Percentiles rank a stretch among this genome's conserved stretches.
Conservation (phyloP, 2,113 vertebrate species). For the Brienomyrus brachyistius region DNA sequence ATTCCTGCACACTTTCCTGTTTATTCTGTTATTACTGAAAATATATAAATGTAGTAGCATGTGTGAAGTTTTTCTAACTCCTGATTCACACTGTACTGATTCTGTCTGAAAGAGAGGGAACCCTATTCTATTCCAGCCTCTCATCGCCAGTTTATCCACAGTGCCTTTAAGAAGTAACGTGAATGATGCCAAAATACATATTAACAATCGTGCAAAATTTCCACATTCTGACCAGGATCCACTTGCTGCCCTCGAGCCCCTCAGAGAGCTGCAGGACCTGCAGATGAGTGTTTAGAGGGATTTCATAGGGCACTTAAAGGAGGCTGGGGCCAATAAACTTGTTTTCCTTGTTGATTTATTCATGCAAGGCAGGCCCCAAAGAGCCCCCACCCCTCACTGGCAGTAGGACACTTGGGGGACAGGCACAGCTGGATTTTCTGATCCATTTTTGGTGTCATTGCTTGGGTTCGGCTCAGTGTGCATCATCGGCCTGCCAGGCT, state of each 20-base stretch:
- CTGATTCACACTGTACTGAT: background rate
- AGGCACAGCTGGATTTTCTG: background rate
- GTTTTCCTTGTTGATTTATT: background rate
- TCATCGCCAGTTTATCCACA: background rate
- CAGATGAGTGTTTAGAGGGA: background rate
- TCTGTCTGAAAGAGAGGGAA: background rate
- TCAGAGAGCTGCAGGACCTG: background rate
- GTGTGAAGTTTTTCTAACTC: background rate
- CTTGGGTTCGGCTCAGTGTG: background rate
- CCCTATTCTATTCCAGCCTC: background rate
- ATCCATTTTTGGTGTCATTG: background rate
- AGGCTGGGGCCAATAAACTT: background rate
- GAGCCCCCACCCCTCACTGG: background rate
- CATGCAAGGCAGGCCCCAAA: background rate
- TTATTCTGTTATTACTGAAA: background rate
- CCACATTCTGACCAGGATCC: background rate
- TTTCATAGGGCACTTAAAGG: background rate
- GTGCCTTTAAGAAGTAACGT: background rate
- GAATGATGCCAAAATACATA: background rate
- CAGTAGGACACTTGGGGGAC: background rate
- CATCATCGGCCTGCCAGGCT: background rate
- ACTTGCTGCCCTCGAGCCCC: background rate
- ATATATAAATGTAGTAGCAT: background rate
- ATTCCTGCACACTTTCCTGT: background rate
- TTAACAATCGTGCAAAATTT: background rate